Conservation (phyloP, 2,888 invertebrate species). For the Halictus quadricinctus region DNA sequence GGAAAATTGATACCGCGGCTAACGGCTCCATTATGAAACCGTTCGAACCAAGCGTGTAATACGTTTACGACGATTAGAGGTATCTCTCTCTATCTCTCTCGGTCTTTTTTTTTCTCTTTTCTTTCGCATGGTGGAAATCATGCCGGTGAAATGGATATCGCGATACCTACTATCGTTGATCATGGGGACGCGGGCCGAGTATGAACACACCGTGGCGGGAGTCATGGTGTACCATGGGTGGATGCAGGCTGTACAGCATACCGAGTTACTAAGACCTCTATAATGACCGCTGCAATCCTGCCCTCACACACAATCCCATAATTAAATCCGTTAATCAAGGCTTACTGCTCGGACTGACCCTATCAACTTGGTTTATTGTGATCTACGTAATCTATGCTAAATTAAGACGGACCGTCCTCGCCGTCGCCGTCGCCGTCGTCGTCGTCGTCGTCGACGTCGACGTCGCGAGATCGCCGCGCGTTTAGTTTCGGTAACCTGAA, state of each 20-base stretch:
- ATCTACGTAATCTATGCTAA: conserved; percentile 81
- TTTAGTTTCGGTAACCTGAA: conserved; percentile 67
- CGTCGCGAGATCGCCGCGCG: conserved; percentile 63
- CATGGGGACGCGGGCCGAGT: conserved; percentile 20
- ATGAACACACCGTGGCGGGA: conserved; percentile 47
- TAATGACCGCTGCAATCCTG: conserved; percentile 79
- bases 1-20: conserved; percentile 30
- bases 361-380: conserved; percentile 82
- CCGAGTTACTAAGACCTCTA: conserved; percentile 77
- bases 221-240: conserved; percentile 48
- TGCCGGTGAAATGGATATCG: not conserved
- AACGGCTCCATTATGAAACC: conserved; percentile 33
- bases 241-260: conserved; percentile 69
- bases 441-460: conserved; percentile 66
- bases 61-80: conserved; percentile 12
- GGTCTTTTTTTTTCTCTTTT: not conserved
- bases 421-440: conserved; percentile 66
- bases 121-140: not conserved
- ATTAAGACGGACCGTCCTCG: conserved; percentile 78
- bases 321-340: conserved; percentile 83
- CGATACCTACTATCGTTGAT: not conserved
- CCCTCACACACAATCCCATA: conserved; percentile 78
- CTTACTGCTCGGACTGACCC: conserved; percentile 81
- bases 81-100: not conserved
- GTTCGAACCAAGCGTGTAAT: conserved; percentile 38